phyloP scores from a whole-genome alignment of 2,797 vertebrate genomes.

The Acomys russatus region DNA sequence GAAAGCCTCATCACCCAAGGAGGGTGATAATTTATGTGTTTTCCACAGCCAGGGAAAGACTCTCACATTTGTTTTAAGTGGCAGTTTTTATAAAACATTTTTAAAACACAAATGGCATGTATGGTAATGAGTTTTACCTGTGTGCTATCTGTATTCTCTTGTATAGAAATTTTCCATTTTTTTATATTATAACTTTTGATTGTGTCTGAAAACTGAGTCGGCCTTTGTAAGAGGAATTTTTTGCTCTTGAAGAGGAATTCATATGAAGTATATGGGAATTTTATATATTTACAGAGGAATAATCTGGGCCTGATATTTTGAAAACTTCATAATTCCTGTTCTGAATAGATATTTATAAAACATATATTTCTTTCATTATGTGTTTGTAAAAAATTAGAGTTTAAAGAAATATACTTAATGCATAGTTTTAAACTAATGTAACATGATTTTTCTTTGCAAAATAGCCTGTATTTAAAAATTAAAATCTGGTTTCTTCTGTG shows the following conservation, averaged over 20 bases:
- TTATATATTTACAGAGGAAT: conserved; percentile 88
- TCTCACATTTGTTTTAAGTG: conserved; percentile 72
- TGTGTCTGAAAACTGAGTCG: conserved; percentile 81
- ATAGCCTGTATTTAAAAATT: conserved; percentile 86
- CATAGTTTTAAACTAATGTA: conserved; percentile 88
- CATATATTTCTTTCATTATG: conserved; percentile 85
- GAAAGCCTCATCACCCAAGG: conserved; percentile 41
- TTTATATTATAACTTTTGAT: conserved; percentile 86
- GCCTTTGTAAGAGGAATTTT: conserved; percentile 81
- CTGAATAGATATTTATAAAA: conserved; percentile 86
- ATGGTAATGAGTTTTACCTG: conserved; percentile 77
- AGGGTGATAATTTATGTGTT: conserved; percentile 76
- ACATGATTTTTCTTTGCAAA: conserved; percentile 86
- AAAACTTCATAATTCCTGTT: conserved; percentile 82
- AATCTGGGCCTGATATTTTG: conserved; percentile 88
- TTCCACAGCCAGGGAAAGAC: conserved; percentile 79
- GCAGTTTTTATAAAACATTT: conserved; percentile 87
- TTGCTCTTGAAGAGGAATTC: conserved; percentile 82
- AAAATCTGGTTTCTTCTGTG: conserved; percentile 85
- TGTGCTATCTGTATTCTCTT: conserved; percentile 82
- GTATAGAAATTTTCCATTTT: conserved; percentile 86
- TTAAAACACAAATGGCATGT: conserved; percentile 79
- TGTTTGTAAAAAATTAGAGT: conserved; percentile 87
- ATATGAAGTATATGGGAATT: conserved; percentile 80
- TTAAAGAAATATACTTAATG: conserved; percentile 85